phyloP scores from a whole-genome alignment of 2,888 invertebrate genomes.

The Andrena minutula region DNA sequence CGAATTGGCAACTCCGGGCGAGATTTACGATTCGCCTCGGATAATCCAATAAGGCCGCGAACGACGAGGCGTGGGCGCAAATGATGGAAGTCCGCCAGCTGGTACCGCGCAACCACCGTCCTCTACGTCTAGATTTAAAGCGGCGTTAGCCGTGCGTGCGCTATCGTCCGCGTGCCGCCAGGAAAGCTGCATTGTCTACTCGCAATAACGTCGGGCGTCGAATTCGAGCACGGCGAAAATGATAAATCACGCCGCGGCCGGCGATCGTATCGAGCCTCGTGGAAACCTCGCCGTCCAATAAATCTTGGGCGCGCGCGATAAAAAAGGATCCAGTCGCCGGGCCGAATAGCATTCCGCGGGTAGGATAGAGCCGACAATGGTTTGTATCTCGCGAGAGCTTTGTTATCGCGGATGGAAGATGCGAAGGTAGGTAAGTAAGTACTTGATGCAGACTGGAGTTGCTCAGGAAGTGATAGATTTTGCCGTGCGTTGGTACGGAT shows the following conservation, averaged over 20 bases:
- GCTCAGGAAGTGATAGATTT: too few species aligned
- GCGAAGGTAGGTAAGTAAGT: too few species aligned
- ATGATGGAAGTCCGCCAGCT: slow-evolving; percentile 68
- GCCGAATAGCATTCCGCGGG: not conserved
- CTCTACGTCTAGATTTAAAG: not conserved
- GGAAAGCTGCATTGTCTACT: slow-evolving; percentile 30
- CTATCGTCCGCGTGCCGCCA: slow-evolving; percentile 38
- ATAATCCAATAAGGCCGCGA: slow-evolving; percentile 71
- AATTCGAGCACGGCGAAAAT: slow-evolving; percentile 52
- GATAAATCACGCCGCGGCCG: slow-evolving; percentile 61
- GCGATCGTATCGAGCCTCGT: slow-evolving; percentile 62
- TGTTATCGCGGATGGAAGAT: too few species aligned
- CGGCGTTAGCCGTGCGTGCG: slow-evolving; percentile 36
- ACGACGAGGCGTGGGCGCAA: slow-evolving; percentile 62
- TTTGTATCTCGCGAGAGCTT: too few species aligned
- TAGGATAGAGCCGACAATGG: not conserved
- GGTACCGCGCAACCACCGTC: slow-evolving; percentile 39
- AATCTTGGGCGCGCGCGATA: slow-evolving; percentile 52
- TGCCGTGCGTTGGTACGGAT: too few species aligned
- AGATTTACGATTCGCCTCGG: slow-evolving; percentile 72
- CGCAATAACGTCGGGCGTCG: slow-evolving; percentile 58
- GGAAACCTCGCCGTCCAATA: slow-evolving; percentile 52
- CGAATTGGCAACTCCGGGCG: slow-evolving; percentile 53
- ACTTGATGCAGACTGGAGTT: too few species aligned
- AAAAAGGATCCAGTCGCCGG: slow-evolving; percentile 18